Evolutionary conservation across 2,888 invertebrate genomes (phyloP), one percentile per base, ranked within the genome.

Genomic region (Agonopterix subpropinquella): DNA sequence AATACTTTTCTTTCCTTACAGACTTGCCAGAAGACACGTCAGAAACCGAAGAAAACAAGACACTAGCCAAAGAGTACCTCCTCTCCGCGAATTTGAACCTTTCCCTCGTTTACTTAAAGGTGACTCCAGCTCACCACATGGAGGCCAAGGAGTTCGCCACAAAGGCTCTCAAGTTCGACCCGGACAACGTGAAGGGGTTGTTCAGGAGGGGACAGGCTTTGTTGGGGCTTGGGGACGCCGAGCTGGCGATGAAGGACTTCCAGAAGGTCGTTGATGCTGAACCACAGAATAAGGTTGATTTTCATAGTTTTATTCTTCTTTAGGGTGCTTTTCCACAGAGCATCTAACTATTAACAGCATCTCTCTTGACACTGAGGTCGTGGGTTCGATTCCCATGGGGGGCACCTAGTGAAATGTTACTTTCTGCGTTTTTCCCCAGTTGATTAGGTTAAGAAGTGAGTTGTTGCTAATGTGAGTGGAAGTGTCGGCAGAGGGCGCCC

Each of bases 141-240:
- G 92, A 94, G 59, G 96, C 94, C 1, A 92, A 91, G 62, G 91
- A 93, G 45, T 89, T 92, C 44, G 96, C 98, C 43, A 91, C 92
- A 44, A 92, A 93, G 61, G 98, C 94, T 0, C 79, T 99, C 4
- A 91, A 91, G 49, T 61, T 94, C 1, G 95, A 96, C 64, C 77
- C 91, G 0, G 89, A 90, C 18, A 98, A 95, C 74, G 94, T 96
- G 9, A 99, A 99, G 80, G 98, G 95, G 0, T 84, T 95, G 35
- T 99, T 97, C 80, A 90, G 99, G 60, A 89, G 95, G 58, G 98
- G 97, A 0, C 94, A 94, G 86, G 96, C 97, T 0, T 81, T 92
- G 57, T 73, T 96, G 47, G 92, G 90, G 0, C 75, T 95, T 7
- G 93, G 93, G 35, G 97, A 98, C 51, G 93, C 94, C 0, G 92